phyloP scores from a whole-genome alignment of 2,888 invertebrate genomes.

The Cephus nigrinus region DNA sequence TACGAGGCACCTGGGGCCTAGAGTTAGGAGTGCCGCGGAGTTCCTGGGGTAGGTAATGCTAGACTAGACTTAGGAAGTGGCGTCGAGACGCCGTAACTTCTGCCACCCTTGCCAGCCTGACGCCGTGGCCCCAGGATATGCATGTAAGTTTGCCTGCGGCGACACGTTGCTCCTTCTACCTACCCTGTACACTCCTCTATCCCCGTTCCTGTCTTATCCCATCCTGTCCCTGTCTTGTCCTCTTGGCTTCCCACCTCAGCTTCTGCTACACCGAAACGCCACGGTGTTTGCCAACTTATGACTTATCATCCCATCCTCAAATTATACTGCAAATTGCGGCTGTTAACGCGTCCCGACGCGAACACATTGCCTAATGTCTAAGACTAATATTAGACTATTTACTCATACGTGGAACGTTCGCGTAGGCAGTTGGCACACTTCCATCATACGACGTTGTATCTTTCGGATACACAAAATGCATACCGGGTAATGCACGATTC shows the following conservation, averaged over 20 bases:
- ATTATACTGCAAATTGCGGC: too few species aligned
- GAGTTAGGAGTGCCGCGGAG: constrained; percentile 28
- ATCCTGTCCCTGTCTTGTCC: constrained; percentile 45
- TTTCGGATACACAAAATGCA: too few species aligned
- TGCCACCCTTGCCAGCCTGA: constrained; percentile 59
- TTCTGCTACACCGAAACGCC: neutral
- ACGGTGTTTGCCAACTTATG: neutral
- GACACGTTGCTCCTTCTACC: constrained; percentile 42
- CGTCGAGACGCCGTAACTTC: constrained; percentile 65
- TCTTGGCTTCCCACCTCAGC: constrained; percentile 6
- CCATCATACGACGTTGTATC: too few species aligned
- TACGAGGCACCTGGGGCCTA: constrained; percentile 46
- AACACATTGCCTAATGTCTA: too few species aligned
- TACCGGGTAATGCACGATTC: too few species aligned
- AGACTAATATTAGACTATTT: too few species aligned
- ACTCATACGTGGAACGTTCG: too few species aligned
- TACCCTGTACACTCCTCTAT: too few species aligned
- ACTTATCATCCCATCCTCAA: too few species aligned
- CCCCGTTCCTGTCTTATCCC: constrained; percentile 41
- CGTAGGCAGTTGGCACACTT: too few species aligned
- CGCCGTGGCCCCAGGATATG: constrained; percentile 49
- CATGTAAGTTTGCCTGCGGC: constrained; percentile 56
- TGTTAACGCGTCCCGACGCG: too few species aligned
- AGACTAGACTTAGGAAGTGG: constrained; percentile 58
- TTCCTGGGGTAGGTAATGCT: constrained; percentile 40